Conservation (phyloP, 2,888 invertebrate species). For the Eugnorisma glareosa region DNA sequence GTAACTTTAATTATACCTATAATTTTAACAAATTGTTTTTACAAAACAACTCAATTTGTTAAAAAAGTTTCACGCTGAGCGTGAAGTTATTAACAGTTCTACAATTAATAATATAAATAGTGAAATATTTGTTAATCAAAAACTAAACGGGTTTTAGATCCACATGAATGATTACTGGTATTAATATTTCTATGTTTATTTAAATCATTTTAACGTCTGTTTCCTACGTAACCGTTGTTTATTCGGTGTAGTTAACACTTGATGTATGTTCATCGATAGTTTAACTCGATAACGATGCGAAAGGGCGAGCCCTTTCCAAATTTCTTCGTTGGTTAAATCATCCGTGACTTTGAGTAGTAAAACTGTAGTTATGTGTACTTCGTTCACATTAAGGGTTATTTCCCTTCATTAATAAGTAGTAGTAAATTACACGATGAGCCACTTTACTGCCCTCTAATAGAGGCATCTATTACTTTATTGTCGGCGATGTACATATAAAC, state of each 20-base stretch:
- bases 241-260: constrained; percentile 49
- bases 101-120: constrained; percentile 52
- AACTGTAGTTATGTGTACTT: constrained; percentile 77
- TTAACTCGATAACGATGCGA: constrained; percentile 67
- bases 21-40: constrained; percentile 42
- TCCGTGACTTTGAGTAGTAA: constrained; percentile 81
- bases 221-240: constrained; percentile 42
- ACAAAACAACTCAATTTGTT: constrained; percentile 56
- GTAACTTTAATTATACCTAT: constrained; percentile 9
- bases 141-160: constrained; percentile 45
- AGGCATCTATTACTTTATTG: constrained; percentile 59
- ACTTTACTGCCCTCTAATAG: constrained; percentile 70
- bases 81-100: constrained; percentile 47
- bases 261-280: constrained; percentile 62
- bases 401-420: constrained; percentile 77
- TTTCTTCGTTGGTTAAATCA: constrained; percentile 81
- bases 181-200: constrained; percentile 55
- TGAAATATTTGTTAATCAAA: constrained; percentile 57
- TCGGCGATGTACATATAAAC: constrained; percentile 28
- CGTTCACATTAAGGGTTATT: constrained; percentile 77
- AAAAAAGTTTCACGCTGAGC: constrained; percentile 61
- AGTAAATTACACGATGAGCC: constrained; percentile 73
- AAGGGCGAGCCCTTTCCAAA: constrained; percentile 64
- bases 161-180: constrained; percentile 39
- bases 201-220: constrained; percentile 50